Base-by-base conservation (phyloP, 1,140 invertebrate species). In the Oscheius sp. region DNA sequence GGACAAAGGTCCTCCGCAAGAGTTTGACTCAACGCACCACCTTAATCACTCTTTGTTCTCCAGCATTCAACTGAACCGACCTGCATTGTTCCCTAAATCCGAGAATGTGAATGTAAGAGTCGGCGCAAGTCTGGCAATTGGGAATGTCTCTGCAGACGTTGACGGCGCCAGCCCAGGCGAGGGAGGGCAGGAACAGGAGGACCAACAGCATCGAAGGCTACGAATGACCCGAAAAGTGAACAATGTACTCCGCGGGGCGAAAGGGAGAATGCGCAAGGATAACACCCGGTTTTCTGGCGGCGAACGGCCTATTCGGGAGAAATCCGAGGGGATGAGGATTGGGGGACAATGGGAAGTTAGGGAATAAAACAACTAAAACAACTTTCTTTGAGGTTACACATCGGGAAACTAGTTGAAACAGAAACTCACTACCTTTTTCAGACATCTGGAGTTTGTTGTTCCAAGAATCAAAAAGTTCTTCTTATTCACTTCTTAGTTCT, bases 21-120 rank as follows among this genome's bases (percentile, higher is more conserved):
- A 75, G 29, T 76, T 73, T 0, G 80, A 83, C 52, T 74, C 70
- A 42, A 85, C 71, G 55, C 81, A 83, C 81, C 81, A 83, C 76
- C 81, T 82, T 36, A 67, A 75, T 23, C 34, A 64, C 42, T 69
- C n/a, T 32, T 1, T 34, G n/a, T n/a, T 20, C n/a, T 31, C 45
- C 1, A 18, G 15, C n/a, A 49, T 3, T 73, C 23, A 28, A 49
- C 13, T 7, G 4, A 28, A 3, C 18, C 38, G 32, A 84, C 80
- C 80, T 77, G 71, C 81, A 83, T 63, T 83, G 59, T 68, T 83
- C 82, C 18, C 79, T 78, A 66, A 83, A 83, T 3, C 83, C 75
- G 59, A 85, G 84, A 36, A 83, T 83, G 64, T 84, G 73, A 64
- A 83, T 61, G 69, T 84, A 83, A 1, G 80, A 83, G 26, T 79